Percentiles rank a stretch among this genome's conserved stretches.
These are phyloP conservation scores for Craterocephalus amniculus DNA, from an alignment of 2,797 vertebrate genomes.

Conservation along the genomic window DNA sequence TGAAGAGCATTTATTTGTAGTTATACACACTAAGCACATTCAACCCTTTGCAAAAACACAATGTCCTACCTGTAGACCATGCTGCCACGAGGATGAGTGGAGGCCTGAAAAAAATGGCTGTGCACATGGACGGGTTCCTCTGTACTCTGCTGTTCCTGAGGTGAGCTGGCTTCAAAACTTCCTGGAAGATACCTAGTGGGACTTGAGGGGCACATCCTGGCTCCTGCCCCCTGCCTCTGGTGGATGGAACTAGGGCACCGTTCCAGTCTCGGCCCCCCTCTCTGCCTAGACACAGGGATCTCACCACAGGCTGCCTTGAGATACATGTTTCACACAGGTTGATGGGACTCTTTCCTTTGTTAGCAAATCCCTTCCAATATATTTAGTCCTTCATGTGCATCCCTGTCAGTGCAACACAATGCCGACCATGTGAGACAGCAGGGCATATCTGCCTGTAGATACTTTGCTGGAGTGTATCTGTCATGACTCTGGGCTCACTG, in stretches of 20 bases:
- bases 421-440: constrained; percentile 42
- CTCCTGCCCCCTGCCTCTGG: constrained; percentile 61
- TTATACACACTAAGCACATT: background rate
- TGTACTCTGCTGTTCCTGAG: constrained; percentile 45
- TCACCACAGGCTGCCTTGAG: constrained; percentile 76
- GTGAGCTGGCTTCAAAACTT: constrained; percentile 42
- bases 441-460: constrained; percentile 32
- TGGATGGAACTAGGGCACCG: constrained; percentile 53
- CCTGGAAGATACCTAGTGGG: constrained; percentile 52
- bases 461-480: constrained; percentile 42
- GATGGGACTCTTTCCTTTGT: constrained; percentile 50
- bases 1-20: background rate
- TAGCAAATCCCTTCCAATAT: constrained; percentile 57
- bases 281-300: constrained; percentile 64
- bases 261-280: constrained; percentile 67
- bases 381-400: constrained; percentile 54
- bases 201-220: constrained; percentile 46
- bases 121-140: constrained; percentile 54
- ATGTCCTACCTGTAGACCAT: constrained; percentile 77
- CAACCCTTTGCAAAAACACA: background rate
- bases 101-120: constrained; percentile 44
- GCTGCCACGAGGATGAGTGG: constrained; percentile 26
- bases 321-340: constrained; percentile 65
- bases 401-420: constrained; percentile 52
- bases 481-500: constrained; percentile 30